phyloP scores from a whole-genome alignment of 2,113 vertebrate genomes.

The Hydropotes inermis region DNA sequence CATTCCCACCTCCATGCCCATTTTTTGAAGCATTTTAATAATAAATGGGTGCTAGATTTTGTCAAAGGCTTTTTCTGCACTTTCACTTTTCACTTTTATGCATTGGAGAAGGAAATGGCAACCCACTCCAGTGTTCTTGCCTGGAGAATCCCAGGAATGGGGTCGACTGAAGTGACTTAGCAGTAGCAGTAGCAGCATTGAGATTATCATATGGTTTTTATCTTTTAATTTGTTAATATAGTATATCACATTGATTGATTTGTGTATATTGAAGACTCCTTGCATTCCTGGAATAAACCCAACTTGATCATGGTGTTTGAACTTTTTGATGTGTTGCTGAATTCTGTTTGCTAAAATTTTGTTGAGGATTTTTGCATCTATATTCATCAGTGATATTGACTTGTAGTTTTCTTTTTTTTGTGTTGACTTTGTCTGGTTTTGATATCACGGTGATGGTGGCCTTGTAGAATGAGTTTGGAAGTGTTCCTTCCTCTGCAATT shows the following conservation, averaged over 20 bases:
- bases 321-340: neutral
- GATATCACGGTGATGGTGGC: neutral
- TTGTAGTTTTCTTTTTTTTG: neutral
- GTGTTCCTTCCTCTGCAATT: neutral
- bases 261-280: neutral
- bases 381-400: neutral
- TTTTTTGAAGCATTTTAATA: too few species aligned
- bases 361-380: neutral
- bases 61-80: too few species aligned
- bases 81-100: too few species aligned
- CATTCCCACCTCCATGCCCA: too few species aligned
- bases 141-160: too few species aligned
- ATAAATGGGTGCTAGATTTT: too few species aligned
- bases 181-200: too few species aligned
- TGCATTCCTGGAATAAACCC: neutral
- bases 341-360: neutral
- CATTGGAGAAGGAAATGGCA: too few species aligned
- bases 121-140: too few species aligned
- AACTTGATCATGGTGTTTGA: neutral
- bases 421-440: neutral
- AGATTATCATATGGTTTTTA: neutral
- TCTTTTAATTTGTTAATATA: neutral
- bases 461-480: neutral
- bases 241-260: neutral
- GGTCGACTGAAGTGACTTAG: too few species aligned